These are phyloP conservation scores for Nothocercus nigrocapillus DNA, from an alignment of 2,113 vertebrate genomes.

Conservation along the genomic window DNA sequence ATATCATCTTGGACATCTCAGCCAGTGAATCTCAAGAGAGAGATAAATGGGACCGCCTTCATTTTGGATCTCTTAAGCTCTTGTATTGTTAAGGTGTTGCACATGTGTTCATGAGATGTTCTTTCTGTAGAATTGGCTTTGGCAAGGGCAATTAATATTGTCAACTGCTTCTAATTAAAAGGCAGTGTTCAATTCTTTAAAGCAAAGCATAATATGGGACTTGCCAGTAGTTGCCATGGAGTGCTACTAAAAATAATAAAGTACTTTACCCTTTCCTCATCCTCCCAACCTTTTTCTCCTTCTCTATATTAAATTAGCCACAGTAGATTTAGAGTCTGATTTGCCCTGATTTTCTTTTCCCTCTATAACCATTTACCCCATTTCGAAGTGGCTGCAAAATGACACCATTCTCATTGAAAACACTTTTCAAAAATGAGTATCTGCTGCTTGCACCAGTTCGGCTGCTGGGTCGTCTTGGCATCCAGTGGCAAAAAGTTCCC, in stretches of 20 bases:
- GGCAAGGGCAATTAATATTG: neutral
- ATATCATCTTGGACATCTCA: neutral
- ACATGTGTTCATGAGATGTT: neutral
- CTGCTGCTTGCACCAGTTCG: neutral
- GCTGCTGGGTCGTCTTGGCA: neutral
- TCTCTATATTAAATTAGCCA: neutral
- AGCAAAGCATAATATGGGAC: neutral
- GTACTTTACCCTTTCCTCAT: neutral
- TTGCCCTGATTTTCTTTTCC: neutral
- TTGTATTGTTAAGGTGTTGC: neutral
- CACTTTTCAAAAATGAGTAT: accelerated
- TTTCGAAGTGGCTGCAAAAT: neutral
- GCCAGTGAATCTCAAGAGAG: neutral
- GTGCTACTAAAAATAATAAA: neutral
- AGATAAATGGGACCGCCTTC: neutral
- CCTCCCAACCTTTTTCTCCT: neutral
- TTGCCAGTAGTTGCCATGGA: neutral
- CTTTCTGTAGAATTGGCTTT: neutral
- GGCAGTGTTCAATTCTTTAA: neutral
- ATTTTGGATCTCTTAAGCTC: neutral
- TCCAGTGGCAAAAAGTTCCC: neutral
- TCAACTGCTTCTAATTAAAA: neutral
- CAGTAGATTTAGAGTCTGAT: neutral
- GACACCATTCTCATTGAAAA: neutral
- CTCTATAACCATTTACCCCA: neutral